Conservation (phyloP, 2,113 vertebrate species). For the Corydoras sp. region DNA sequence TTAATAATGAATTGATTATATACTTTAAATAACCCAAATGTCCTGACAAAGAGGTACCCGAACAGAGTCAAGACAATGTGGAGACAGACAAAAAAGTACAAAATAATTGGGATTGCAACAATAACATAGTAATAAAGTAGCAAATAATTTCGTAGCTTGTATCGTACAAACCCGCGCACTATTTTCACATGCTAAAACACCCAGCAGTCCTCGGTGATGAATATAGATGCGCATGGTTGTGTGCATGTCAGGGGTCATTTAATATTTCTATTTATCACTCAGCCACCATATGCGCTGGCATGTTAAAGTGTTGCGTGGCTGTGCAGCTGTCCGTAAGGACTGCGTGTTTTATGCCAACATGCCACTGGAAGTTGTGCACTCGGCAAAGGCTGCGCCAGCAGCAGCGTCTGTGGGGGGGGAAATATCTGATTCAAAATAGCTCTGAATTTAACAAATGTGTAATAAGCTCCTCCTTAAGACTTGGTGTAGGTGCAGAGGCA, state of each 20-base stretch:
- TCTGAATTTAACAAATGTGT: conserved; percentile 45
- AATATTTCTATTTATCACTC: conserved; percentile 82
- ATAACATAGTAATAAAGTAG: too few species aligned
- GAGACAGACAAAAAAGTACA: too few species aligned
- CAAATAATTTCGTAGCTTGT: neutral
- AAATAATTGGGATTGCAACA: too few species aligned
- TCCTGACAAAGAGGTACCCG: too few species aligned
- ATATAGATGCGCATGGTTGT: conserved; percentile 30
- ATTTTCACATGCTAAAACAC: conserved; percentile 10
- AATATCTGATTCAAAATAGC: conserved; percentile 83
- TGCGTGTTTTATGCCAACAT: conserved; percentile 74
- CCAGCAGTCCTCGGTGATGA: conserved; percentile 13
- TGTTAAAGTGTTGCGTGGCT: conserved; percentile 78
- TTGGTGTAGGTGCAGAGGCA: conserved; percentile 2
- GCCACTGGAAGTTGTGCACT: conserved; percentile 78
- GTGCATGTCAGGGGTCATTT: conserved; percentile 63
- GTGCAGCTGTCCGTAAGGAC: conserved; percentile 84
- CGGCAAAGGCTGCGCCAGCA: conserved; percentile 77
- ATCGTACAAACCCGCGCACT: neutral
- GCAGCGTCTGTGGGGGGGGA: conserved; percentile 75
- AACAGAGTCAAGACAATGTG: too few species aligned
- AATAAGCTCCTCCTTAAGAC: conserved; percentile 8
- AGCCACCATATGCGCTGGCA: conserved; percentile 78
- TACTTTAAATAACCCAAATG: too few species aligned
- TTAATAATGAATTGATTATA: too few species aligned